These are phyloP conservation scores for Martes martes DNA, from an alignment of 2,113 vertebrate species.

Conservation along the genomic window DNA sequence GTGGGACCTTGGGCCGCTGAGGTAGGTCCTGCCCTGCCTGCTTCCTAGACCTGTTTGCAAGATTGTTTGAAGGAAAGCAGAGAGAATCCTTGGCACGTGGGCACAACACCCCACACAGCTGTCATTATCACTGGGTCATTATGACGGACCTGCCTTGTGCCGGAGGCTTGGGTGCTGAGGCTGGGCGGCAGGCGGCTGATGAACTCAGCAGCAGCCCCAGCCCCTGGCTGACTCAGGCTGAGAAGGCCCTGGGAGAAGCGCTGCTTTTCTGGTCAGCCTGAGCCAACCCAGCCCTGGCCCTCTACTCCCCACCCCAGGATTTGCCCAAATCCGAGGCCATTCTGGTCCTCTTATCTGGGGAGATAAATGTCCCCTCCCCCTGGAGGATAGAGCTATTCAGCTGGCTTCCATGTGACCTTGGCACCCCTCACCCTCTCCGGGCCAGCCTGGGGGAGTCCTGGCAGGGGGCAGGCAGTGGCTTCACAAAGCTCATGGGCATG, in stretches of 20 bases:
- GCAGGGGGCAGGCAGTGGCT: neutral
- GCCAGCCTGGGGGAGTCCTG: neutral
- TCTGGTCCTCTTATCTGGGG: conserved; percentile 31
- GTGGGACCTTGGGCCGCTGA: neutral
- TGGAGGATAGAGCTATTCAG: neutral
- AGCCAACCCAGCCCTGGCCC: neutral
- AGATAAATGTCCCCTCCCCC: conserved; percentile 46
- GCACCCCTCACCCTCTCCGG: neutral
- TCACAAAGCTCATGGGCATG: neutral
- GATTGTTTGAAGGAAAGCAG: conserved; percentile 41
- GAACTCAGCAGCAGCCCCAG: conserved; percentile 55
- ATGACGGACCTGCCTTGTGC: conserved; percentile 16
- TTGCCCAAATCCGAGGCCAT: neutral
- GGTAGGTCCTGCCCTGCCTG: neutral
- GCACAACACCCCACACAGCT: conserved; percentile 14
- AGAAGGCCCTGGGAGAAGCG: neutral
- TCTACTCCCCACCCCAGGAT: neutral
- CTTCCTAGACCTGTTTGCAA: conserved; percentile 33
- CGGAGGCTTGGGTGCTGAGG: conserved; percentile 38
- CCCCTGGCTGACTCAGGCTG: conserved; percentile 55
- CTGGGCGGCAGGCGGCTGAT: neutral
- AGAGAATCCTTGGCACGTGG: neutral
- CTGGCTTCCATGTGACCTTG: conserved; percentile 32
- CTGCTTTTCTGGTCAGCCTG: neutral
- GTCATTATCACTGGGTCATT: conserved; percentile 42